Conservation (phyloP, 2,113 vertebrate genomes). For the Amphiprion percula region DNA sequence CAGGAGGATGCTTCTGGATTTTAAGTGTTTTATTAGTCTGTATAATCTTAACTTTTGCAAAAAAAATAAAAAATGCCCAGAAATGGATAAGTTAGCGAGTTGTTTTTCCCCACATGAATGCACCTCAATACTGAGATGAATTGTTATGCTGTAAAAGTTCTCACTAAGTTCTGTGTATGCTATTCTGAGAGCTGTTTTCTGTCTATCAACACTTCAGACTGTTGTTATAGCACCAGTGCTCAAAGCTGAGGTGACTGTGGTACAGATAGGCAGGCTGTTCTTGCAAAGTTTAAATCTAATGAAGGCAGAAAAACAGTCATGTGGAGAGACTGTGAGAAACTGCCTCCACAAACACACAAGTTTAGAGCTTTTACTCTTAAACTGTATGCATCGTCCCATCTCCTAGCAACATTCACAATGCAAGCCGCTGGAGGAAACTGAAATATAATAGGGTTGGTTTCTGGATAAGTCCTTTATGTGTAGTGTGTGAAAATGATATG, state of each 20-base stretch:
- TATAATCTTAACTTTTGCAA: constrained; percentile 4
- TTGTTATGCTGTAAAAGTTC: background rate
- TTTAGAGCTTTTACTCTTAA: background rate
- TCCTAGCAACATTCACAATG: background rate
- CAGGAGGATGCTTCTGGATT: background rate
- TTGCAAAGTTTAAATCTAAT: constrained; percentile 35
- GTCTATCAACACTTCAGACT: constrained; percentile 12
- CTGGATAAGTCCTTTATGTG: too few relatives aligned
- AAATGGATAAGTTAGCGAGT: constrained; percentile 5
- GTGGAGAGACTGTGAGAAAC: constrained; percentile 22
- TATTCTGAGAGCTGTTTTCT: constrained; percentile 33
- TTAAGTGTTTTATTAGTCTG: background rate
- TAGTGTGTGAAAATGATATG: too few relatives aligned
- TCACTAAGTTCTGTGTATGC: constrained; percentile 2
- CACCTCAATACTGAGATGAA: background rate
- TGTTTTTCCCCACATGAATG: background rate
- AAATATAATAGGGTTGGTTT: background rate
- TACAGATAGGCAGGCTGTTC: background rate
- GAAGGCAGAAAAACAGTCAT: background rate
- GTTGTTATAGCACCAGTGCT: constrained; percentile 1
- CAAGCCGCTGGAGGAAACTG: background rate
- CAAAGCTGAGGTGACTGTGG: constrained; percentile 12
- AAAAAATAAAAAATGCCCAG: background rate
- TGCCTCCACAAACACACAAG: background rate
- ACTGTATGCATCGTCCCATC: background rate